Evolutionary conservation across 1,140 invertebrate genomes (phyloP).

Genomic region (Vanessa tameamea): DNA sequence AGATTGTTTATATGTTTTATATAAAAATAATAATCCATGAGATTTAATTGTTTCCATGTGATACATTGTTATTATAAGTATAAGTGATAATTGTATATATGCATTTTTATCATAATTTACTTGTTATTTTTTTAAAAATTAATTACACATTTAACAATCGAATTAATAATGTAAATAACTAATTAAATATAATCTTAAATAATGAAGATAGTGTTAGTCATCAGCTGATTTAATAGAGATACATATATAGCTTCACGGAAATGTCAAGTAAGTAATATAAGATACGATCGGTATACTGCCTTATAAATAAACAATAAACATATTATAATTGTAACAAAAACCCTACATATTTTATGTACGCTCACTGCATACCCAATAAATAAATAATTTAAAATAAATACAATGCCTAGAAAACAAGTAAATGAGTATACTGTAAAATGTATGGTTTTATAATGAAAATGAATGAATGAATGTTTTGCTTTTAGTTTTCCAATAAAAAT

Average conservation of each 20-base stretch:
- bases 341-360: not conserved
- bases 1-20: no score
- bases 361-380: not conserved
- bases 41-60: no score
- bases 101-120: no score
- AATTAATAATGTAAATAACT: no score
- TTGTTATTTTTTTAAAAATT: no score
- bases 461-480: no score
- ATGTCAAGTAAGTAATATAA: constrained; percentile 3
- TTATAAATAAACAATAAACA: constrained; percentile 6
- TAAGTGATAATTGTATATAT: no score
- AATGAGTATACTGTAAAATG: not conserved
- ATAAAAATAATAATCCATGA: no score
- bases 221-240: not conserved
- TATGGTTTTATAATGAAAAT: not conserved
- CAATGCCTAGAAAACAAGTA: not conserved
- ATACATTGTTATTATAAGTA: no score
- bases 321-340: constrained; percentile 9
- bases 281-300: not conserved
- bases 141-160: no score
- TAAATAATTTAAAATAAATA: constrained; percentile 3
- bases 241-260: constrained; percentile 2
- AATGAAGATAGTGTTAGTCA: not conserved
- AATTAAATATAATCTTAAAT: not conserved
- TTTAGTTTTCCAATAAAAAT: no score